Conservation (phyloP, 2,113 vertebrate species). For the Heliornis fulica region DNA sequence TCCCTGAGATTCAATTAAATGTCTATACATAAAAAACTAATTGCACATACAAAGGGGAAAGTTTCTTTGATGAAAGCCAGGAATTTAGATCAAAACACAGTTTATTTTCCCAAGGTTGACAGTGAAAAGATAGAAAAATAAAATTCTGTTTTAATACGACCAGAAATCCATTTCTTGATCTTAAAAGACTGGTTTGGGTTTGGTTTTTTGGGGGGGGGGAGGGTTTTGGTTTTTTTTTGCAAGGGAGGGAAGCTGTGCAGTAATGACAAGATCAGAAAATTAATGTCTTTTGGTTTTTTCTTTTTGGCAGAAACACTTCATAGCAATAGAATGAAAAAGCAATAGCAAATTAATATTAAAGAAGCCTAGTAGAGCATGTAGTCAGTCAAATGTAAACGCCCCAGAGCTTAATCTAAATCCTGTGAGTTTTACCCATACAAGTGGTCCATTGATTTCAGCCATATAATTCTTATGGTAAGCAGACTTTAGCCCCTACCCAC, state of each 20-base stretch:
- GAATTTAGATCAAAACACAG: slow-evolving; percentile 48
- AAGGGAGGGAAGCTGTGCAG: not conserved
- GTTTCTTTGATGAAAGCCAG: slow-evolving; percentile 48
- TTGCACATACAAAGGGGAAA: not conserved
- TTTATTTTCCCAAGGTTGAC: slow-evolving; percentile 39
- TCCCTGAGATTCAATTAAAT: slow-evolving; percentile 3
- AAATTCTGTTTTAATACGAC: not conserved
- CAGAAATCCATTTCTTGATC: slow-evolving; percentile 36
- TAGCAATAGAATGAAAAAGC: not conserved
- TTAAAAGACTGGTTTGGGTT: not conserved
- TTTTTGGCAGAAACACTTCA: not conserved
- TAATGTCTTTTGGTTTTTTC: not conserved
- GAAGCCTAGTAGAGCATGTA: not conserved
- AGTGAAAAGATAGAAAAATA: not conserved
- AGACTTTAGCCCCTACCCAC: not conserved
- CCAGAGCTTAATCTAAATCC: not conserved
- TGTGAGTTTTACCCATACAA: not conserved
- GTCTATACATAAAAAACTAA: not conserved
- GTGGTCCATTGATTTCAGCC: not conserved
- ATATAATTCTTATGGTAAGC: not conserved
- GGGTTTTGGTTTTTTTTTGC: too few species aligned
- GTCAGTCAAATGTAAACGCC: not conserved
- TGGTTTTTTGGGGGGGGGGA: too few species aligned
- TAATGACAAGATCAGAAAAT: slow-evolving; percentile 8
- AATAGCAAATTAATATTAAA: not conserved